phyloP scores from a whole-genome alignment of 2,888 invertebrate species.

The Andrena hattorfiana region DNA sequence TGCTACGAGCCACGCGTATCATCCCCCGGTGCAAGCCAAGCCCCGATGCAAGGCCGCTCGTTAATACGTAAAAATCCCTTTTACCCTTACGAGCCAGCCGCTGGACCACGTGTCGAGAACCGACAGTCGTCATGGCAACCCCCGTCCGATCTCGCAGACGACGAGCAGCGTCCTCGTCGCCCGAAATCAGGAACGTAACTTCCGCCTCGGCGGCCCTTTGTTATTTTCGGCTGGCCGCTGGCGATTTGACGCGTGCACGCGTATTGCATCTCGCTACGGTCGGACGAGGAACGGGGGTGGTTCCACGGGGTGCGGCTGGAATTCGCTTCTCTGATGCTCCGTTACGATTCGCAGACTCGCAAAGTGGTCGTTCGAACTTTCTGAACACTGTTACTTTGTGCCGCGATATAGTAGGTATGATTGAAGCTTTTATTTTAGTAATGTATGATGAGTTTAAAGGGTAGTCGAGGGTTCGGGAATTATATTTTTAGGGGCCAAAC shows the following conservation, averaged over 20 bases:
- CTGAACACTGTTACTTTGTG: too few relatives aligned
- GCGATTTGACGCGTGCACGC: conserved; percentile 11
- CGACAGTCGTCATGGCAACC: conserved; percentile 82
- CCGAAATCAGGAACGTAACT: conserved; percentile 69
- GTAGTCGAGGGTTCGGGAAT: too few relatives aligned
- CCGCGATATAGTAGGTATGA: too few relatives aligned
- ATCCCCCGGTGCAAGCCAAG: conserved; percentile 58
- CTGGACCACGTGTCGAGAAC: conserved; percentile 84
- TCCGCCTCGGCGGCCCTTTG: conserved; percentile 58
- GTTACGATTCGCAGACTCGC: too few relatives aligned
- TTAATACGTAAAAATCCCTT: conserved; percentile 82
- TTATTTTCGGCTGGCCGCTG: conserved; percentile 34
- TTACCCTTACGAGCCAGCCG: conserved; percentile 57
- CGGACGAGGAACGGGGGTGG: not conserved
- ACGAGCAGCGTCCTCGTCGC: conserved; percentile 60
- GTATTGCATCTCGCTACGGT: not conserved
- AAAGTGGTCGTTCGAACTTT: too few relatives aligned
- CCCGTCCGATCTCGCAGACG: conserved; percentile 78
- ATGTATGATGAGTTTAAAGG: too few relatives aligned
- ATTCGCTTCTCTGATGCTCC: not conserved
- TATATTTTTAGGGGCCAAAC: too few relatives aligned
- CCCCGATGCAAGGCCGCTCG: conserved; percentile 75
- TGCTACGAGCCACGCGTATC: not conserved
- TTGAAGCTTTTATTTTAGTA: too few relatives aligned
- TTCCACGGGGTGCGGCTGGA: not conserved